These are phyloP conservation scores for Polyergus mexicanus DNA, from an alignment of 1,140 invertebrate species.

Conservation along the genomic window DNA sequence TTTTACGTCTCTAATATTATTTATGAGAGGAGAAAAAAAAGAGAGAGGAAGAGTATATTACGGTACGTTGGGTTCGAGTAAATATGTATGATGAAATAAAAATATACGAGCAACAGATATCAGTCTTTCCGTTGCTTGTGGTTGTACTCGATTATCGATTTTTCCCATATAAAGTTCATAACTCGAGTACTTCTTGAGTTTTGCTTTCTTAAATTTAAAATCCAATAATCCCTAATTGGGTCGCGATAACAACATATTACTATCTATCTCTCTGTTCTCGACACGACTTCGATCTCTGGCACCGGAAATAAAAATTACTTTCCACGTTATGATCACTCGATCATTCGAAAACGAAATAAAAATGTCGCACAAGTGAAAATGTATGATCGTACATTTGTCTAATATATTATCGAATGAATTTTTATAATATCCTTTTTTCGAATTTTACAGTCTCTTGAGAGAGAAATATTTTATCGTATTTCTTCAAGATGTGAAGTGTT, in stretches of 20 bases:
- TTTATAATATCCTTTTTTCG: background rate
- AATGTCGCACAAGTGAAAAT: background rate
- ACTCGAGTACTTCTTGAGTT: slow-evolving; percentile 13
- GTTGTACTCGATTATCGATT: slow-evolving; percentile 16
- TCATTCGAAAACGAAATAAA: background rate
- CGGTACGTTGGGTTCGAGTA: background rate
- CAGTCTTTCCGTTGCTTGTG: background rate
- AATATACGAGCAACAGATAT: background rate
- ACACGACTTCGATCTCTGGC: background rate
- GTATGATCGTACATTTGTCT: background rate
- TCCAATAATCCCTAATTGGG: slow-evolving; percentile 66
- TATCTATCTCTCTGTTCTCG: background rate
- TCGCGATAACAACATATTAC: slow-evolving; percentile 48
- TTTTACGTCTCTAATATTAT: background rate
- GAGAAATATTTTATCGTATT: background rate
- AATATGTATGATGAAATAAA: slow-evolving; percentile 8
- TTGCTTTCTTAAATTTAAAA: slow-evolving; percentile 33
- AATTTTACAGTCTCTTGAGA: background rate
- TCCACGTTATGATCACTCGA: background rate
- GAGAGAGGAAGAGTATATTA: background rate
- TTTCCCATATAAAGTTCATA: background rate
- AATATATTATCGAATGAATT: background rate
- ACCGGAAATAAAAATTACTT: background rate
- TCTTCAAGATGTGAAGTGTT: slow-evolving; percentile 3
- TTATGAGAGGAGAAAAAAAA: background rate